Evolutionary conservation across 2,888 invertebrate species (phyloP).

Genomic region (Drosophila peninsularis): DNA sequence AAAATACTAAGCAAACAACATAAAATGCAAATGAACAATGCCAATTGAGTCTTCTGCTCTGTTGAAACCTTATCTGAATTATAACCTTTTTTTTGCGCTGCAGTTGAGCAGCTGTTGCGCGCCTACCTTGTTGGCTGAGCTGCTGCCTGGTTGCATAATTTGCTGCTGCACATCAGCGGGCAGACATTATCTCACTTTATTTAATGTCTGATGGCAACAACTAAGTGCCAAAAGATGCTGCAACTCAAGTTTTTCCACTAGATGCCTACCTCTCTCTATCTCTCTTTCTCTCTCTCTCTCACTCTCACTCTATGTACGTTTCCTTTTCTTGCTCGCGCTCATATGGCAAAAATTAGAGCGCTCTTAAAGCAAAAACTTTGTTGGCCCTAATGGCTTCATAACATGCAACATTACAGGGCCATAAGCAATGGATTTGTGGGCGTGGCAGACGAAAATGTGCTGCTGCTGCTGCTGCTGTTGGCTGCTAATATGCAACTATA

Average conservation of each 20-base stretch:
- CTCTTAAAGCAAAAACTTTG: conserved; percentile 68
- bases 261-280: background rate
- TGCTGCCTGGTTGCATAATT: conserved; percentile 18
- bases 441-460: conserved; percentile 45
- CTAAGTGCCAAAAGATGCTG: conserved; percentile 57
- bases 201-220: conserved; percentile 29
- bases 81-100: background rate
- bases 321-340: conserved; percentile 32
- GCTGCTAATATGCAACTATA: conserved; percentile 74
- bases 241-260: conserved; percentile 22
- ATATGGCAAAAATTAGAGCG: conserved; percentile 56
- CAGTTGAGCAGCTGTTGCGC: conserved; percentile 22
- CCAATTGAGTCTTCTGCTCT: background rate
- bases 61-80: background rate
- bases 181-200: conserved; percentile 45
- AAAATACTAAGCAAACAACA: background rate
- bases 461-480: conserved; percentile 26
- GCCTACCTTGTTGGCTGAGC: background rate
- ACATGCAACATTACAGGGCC: conserved; percentile 74
- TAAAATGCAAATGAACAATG: background rate
- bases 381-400: conserved; percentile 77
- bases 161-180: conserved; percentile 36
- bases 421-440: conserved; percentile 56
- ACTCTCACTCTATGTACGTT: background rate
- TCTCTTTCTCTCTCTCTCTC: background rate